A percentile compares a stretch with the other conserved stretches of the same genome.
phyloP scores from a whole-genome alignment of 2,113 vertebrate species.

The Tachysurus fulvidraco region DNA sequence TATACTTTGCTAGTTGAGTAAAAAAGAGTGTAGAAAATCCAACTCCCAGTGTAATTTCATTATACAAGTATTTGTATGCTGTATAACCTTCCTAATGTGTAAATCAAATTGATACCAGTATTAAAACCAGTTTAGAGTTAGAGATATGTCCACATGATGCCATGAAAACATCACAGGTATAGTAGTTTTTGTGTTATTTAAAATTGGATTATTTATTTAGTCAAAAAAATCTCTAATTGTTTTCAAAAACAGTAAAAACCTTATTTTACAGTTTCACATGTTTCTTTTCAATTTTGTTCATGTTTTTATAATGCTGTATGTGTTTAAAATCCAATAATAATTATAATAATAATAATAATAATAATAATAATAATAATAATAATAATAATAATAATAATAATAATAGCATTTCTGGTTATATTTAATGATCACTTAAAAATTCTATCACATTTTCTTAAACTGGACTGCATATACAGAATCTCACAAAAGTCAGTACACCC shows the following conservation, averaged over 20 bases:
- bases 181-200: not conserved
- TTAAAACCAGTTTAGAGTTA: not conserved
- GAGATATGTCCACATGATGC: not conserved
- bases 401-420: not conserved
- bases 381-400: no score
- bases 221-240: not conserved
- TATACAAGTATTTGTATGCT: not conserved
- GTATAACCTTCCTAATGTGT: not conserved
- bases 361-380: no score
- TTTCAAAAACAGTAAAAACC: not conserved
- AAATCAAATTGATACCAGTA: not conserved
- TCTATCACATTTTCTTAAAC: not conserved
- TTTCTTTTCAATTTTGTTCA: not conserved
- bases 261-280: not conserved
- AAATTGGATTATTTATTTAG: not conserved
- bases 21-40: slow-evolving; percentile 65
- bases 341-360: no score
- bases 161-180: not conserved
- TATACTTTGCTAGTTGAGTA: slow-evolving; percentile 57
- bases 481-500: no score
- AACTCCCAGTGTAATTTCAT: not conserved
- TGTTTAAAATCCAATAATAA: no score
- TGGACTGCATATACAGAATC: no score
- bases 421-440: not conserved
- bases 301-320: not conserved